Evolutionary conservation across 1,140 invertebrate species (phyloP).

Genomic region (Goniozus legneri): DNA sequence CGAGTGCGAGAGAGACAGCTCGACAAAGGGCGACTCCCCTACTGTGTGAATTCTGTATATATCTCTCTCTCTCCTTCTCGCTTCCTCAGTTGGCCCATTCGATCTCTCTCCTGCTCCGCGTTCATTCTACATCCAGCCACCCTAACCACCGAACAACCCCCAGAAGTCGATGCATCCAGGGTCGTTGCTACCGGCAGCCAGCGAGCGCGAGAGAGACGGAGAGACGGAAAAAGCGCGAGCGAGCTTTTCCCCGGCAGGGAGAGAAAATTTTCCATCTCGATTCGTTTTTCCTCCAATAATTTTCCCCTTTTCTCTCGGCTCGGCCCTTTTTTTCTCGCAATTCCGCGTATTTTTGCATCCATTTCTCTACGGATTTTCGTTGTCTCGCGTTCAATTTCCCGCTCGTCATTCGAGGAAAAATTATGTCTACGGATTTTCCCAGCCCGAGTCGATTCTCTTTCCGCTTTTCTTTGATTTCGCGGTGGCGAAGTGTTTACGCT

Average conservation of each 20-base stretch:
- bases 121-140: slow-evolving; percentile 7
- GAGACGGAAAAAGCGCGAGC: no score
- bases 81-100: slow-evolving; percentile 13
- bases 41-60: slow-evolving; percentile 24
- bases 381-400: no score
- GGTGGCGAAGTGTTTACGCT: no score
- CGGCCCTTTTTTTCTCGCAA: background rate
- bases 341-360: background rate
- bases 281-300: slow-evolving; percentile 6
- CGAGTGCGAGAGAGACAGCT: background rate
- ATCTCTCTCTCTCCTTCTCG: slow-evolving; percentile 16
- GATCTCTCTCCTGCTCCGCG: slow-evolving; percentile 13
- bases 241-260: no score
- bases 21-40: slow-evolving; percentile 32
- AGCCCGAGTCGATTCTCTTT: no score
- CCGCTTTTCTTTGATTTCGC: no score
- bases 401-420: no score
- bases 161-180: slow-evolving; percentile 56
- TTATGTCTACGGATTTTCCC: no score
- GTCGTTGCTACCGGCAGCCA: slow-evolving; percentile 56
- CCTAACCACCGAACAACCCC: slow-evolving; percentile 32
- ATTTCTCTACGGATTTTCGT: background rate
- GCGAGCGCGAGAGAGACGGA: no score
- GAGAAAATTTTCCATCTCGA: slow-evolving; percentile 44
- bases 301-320: background rate